These are phyloP conservation scores for Elymnias hypermnestra DNA, from an alignment of 1,140 invertebrate genomes.

Conservation along the genomic window DNA sequence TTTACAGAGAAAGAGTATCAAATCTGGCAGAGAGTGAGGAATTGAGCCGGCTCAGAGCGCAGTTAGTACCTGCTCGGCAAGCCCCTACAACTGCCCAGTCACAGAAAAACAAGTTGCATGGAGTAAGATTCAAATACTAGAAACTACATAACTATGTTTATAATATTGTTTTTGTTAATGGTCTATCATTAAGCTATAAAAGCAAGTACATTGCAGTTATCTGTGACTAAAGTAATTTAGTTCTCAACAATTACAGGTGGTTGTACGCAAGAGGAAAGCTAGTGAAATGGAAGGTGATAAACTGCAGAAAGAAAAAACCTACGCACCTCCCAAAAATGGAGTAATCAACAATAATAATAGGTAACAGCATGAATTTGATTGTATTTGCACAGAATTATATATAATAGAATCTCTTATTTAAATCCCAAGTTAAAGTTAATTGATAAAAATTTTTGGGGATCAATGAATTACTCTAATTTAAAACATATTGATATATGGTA, in stretches of 20 bases:
- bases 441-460: too few species aligned
- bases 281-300: slow-evolving; percentile 74
- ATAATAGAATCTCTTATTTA: too few species aligned
- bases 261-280: slow-evolving; percentile 79
- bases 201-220: too few species aligned
- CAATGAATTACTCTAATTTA: too few species aligned
- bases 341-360: slow-evolving; percentile 25
- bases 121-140: slow-evolving; percentile 47
- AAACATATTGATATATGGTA: too few species aligned
- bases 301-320: slow-evolving; percentile 39
- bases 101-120: slow-evolving; percentile 75
- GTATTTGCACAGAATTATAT: too few species aligned
- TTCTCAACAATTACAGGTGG: slow-evolving; percentile 56
- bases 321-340: slow-evolving; percentile 43
- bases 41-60: slow-evolving; percentile 70
- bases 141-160: too few species aligned
- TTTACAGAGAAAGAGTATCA: slow-evolving; percentile 79
- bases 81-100: slow-evolving; percentile 41
- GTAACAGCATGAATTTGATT: slow-evolving; percentile 1
- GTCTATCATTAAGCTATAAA: too few species aligned
- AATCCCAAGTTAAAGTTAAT: too few species aligned
- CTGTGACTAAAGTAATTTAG: too few species aligned
- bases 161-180: too few species aligned
- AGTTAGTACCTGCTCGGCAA: slow-evolving; percentile 45
- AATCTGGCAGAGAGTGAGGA: slow-evolving; percentile 85